Evolutionary conservation across 92 coral and sea anemone species (phyloP), one percentile per base, ranked within the genome.

Genomic region (Epizoanthus rinbou): DNA sequence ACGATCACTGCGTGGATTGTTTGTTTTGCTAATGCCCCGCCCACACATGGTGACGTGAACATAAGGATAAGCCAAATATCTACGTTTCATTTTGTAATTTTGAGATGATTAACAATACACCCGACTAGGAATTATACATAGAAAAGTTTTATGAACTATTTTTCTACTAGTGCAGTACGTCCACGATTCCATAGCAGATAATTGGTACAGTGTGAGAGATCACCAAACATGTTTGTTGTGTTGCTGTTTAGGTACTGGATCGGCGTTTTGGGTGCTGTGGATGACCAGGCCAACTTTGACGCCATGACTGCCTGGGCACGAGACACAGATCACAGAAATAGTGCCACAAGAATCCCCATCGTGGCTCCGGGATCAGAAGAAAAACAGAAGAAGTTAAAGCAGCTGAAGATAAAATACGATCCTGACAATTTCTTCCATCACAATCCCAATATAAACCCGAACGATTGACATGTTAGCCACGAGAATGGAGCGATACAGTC

Each of bases 351-450:
- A 47, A 69, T 90, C n/a, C 89, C 90, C 33, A 67, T 31, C 67
- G 74, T 78, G 80, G 83, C 91, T 16, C 86, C 86, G 3, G 82
- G 78, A 21, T 85, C 89, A 5, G 96, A 92, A 37, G 53, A 92
- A 79, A 85, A 64, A 0, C 57, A 74, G 59, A 35, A 85, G 8
- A 86, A 86, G 67, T 80, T 95, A 57, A 91, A 88, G 72, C 63
- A 79, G 58, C 79, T 95, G 22, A 95, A 95, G 80, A 83, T 41
- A 8, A 78, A 93, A 57, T 92, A 92, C 66, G 97, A 95, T 57
- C 95, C 98, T 3, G 79, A 87, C 47, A 93, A 95, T 80, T 63
- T 92, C 57, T 95, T 95, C 86, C 95, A 90, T 74, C 90, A 94
- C 72, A 93, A 93, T 85, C 13, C 87, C 7, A 93, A 93, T 79